These are phyloP conservation scores for Stylophora pistillata DNA, from an alignment of 64 coral and sea anemone genomes.

Conservation along the genomic window DNA sequence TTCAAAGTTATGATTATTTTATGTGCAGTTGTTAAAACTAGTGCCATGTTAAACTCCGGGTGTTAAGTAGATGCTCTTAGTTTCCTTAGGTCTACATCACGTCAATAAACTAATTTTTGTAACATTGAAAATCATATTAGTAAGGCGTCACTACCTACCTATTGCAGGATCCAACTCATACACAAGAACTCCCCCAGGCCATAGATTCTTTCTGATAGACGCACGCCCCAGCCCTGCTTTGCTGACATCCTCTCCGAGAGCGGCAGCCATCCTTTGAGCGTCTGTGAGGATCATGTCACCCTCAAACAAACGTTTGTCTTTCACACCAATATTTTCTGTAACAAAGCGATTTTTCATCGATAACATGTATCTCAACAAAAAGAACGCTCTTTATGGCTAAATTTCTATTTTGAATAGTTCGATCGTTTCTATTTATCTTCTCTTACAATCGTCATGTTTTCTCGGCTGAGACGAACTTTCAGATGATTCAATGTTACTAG, in stretches of 20 bases:
- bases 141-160: neutral
- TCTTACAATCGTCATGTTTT: too few species aligned
- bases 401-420: too few species aligned
- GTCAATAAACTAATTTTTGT: neutral
- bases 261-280: conserved; percentile 16
- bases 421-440: too few species aligned
- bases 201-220: conserved; percentile 9
- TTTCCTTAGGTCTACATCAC: too few species aligned
- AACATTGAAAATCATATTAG: neutral
- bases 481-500: too few species aligned
- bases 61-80: too few species aligned
- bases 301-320: conserved; percentile 2
- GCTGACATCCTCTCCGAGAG: conserved; percentile 21
- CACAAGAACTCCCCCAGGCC: conserved; percentile 28
- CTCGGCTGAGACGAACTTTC: too few species aligned
- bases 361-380: neutral
- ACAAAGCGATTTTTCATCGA: neutral
- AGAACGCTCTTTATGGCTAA: too few species aligned
- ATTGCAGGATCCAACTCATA: conserved; percentile 29
- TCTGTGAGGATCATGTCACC: conserved; percentile 31
- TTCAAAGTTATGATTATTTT: too few species aligned
- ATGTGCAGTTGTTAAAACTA: too few species aligned
- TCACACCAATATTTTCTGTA: conserved; percentile 26
- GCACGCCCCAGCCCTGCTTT: conserved; percentile 19
- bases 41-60: too few species aligned